phyloP scores from a whole-genome alignment of 1,140 invertebrate genomes.

The Heliothis subflexa region DNA sequence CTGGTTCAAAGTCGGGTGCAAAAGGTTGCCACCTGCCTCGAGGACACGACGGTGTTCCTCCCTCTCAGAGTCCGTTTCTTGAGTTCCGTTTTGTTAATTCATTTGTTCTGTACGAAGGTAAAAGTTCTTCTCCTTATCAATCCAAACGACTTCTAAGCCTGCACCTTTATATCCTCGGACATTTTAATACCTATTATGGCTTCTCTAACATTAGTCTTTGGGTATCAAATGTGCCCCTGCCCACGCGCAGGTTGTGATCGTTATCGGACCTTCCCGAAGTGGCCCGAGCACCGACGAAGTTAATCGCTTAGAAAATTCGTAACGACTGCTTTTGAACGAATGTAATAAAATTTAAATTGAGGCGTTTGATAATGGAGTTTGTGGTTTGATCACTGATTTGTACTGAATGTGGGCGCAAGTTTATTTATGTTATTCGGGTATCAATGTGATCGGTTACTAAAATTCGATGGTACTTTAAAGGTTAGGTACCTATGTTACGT shows the following conservation, averaged over 20 bases:
- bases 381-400: not conserved
- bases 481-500: no score
- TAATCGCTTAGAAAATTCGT: conserved; percentile 66
- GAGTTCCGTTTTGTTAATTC: no score
- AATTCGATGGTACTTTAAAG: no score
- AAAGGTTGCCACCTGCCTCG: no score
- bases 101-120: no score
- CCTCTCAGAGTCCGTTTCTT: no score
- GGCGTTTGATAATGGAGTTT: not conserved
- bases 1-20: no score
- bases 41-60: no score
- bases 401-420: not conserved
- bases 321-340: conserved; percentile 52
- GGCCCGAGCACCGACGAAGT: conserved; percentile 50
- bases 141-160: conserved; percentile 23
- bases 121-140: not conserved
- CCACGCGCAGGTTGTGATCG: conserved; percentile 48
- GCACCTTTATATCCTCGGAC: conserved; percentile 21
- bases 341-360: conserved; percentile 40
- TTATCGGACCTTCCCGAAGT: conserved; percentile 50
- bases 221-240: conserved; percentile 28
- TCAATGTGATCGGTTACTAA: no score
- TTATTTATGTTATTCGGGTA: not conserved
- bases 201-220: conserved; percentile 19
- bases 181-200: conserved; percentile 20